phyloP scores from a whole-genome alignment of 2,113 vertebrate genomes.

The Tursiops truncatus region DNA sequence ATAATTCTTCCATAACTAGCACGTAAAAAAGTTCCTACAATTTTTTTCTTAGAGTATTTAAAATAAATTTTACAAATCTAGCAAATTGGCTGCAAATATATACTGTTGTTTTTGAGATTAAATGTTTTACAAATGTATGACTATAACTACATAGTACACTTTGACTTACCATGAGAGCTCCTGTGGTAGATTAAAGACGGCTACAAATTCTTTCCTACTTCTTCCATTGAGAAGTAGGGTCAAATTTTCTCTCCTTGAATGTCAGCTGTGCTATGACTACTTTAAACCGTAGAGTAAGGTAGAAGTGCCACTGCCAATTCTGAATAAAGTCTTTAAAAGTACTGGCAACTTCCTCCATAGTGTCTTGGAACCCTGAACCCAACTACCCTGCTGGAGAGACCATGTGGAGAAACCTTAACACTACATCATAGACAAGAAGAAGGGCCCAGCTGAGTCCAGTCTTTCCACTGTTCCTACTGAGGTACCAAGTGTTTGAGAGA shows the following conservation, averaged over 20 bases:
- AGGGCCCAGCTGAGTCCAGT: neutral
- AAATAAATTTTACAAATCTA: slow-evolving; percentile 15
- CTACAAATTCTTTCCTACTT: slow-evolving; percentile 28
- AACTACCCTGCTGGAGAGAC: neutral
- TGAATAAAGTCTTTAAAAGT: slow-evolving; percentile 5
- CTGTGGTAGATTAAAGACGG: neutral
- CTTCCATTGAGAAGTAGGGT: neutral
- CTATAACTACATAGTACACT: neutral
- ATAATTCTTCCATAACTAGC: neutral
- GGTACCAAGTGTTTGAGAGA: neutral
- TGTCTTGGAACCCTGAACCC: neutral
- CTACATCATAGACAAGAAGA: neutral
- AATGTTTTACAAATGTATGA: neutral
- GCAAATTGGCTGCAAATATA: neutral
- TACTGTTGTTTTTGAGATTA: neutral
- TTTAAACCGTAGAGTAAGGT: neutral
- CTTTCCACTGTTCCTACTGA: neutral
- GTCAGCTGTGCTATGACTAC: neutral
- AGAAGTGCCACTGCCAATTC: neutral
- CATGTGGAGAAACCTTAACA: neutral
- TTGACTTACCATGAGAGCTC: neutral
- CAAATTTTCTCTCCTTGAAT: slow-evolving; percentile 1
- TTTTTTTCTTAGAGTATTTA: neutral
- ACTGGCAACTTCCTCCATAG: neutral
- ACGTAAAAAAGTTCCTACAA: neutral